These are phyloP conservation scores for Microctenopoma lineatum DNA, from an alignment of 2,797 vertebrate genomes.

Conservation along the genomic window DNA sequence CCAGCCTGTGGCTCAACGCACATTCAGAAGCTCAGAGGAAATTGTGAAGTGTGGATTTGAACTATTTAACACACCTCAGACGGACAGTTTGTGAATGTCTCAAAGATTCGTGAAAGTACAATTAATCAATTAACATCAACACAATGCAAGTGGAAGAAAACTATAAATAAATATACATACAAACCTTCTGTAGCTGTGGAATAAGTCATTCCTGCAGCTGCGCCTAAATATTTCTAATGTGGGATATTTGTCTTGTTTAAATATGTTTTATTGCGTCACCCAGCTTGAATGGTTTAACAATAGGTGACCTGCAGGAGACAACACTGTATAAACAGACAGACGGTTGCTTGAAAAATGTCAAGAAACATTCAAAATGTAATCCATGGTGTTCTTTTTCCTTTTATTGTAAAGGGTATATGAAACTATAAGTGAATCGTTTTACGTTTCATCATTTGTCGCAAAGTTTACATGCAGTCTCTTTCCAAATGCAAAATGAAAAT, in stretches of 20 bases:
- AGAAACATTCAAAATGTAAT: slow-evolving; percentile 65
- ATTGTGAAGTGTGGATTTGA: neutral
- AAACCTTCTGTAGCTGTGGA: neutral
- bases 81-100: neutral
- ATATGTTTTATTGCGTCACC: neutral
- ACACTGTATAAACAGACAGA: slow-evolving; percentile 2
- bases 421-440: slow-evolving; percentile 83
- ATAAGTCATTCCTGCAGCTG: neutral
- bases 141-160: neutral
- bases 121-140: neutral
- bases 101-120: neutral
- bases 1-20: slow-evolving; percentile 4
- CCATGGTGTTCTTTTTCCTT: slow-evolving; percentile 72
- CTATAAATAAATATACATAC: neutral
- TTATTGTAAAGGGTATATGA: slow-evolving; percentile 89
- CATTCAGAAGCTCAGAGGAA: neutral
- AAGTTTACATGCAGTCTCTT: slow-evolving; percentile 86
- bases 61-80: neutral
- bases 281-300: slow-evolving; percentile 8
- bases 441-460: slow-evolving; percentile 83
- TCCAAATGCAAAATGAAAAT: slow-evolving; percentile 80
- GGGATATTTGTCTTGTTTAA: neutral
- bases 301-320: neutral
- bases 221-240: neutral
- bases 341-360: neutral